Conservation (phyloP, 2,888 invertebrate species). For the Heteromyza rotundicornis region DNA sequence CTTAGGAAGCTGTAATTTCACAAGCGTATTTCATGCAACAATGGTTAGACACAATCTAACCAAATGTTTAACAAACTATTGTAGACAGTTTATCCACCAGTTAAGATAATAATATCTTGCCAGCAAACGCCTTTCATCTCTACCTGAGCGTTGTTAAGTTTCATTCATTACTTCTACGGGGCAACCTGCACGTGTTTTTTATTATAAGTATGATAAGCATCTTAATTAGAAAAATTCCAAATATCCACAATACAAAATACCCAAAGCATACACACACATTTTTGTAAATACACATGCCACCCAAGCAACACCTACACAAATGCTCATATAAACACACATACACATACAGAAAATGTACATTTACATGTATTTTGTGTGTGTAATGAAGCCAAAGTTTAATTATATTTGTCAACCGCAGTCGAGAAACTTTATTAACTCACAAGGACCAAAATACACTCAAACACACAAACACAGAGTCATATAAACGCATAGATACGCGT, state of each 20-base stretch:
- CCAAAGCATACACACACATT: not conserved
- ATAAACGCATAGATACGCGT: not conserved
- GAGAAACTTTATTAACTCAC: slow-evolving; percentile 14
- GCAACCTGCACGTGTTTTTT: not conserved
- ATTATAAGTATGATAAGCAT: not conserved
- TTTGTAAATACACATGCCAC: not conserved
- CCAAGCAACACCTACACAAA: not conserved
- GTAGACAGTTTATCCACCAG: too few relatives aligned
- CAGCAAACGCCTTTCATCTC: too few relatives aligned
- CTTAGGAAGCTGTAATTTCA: too few relatives aligned
- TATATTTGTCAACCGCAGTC: slow-evolving; percentile 27
- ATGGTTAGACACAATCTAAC: too few relatives aligned
- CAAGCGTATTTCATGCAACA: too few relatives aligned
- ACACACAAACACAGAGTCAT: not conserved
- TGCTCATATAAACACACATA: not conserved
- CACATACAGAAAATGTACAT: not conserved
- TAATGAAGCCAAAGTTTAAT: slow-evolving; percentile 26
- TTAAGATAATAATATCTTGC: too few relatives aligned
- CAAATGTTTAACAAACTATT: too few relatives aligned
- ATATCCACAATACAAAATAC: too few relatives aligned
- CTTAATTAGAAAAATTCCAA: slow-evolving; percentile 21
- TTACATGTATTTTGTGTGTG: slow-evolving; percentile 23
- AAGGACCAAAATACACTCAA: not conserved
- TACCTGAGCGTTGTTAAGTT: too few relatives aligned
- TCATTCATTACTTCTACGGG: too few relatives aligned